Percentiles rank a stretch among this genome's conserved stretches.
Conservation (phyloP, 2,888 invertebrate species). For the Plutella xylostella region DNA sequence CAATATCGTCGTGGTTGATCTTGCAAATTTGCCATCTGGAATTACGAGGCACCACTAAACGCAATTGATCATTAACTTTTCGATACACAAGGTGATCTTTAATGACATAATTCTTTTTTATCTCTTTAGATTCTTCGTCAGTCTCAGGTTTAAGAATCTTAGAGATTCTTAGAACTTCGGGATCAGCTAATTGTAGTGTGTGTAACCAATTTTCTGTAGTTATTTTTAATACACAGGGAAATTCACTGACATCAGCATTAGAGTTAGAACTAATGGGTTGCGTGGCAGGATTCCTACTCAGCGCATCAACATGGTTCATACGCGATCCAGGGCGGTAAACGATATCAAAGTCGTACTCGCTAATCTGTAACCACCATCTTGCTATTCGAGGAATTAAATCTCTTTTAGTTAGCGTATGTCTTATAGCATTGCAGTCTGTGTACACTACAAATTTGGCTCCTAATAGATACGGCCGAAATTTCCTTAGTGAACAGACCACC, state of each 20-base stretch:
- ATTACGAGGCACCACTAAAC: conserved; percentile 1
- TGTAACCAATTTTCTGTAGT: too few relatives aligned
- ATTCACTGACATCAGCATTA: not conserved
- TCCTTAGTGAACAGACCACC: conserved; percentile 14
- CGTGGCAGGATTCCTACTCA: conserved; percentile 17
- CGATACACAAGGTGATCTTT: not conserved
- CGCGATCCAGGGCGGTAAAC: conserved; percentile 18
- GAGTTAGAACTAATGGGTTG: not conserved
- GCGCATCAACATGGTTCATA: conserved; percentile 21
- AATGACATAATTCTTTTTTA: not conserved
- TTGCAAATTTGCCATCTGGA: not conserved
- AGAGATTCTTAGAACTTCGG: conserved; percentile 1
- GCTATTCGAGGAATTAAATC: conserved; percentile 20
- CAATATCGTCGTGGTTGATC: not conserved
- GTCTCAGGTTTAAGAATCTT: not conserved
- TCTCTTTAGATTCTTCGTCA: not conserved
- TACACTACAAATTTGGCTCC: conserved; percentile 10
- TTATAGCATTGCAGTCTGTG: conserved; percentile 23
- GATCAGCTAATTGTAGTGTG: too few relatives aligned
- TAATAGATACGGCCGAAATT: conserved; percentile 19
- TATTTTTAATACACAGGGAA: not conserved
- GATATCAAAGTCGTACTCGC: conserved; percentile 21
- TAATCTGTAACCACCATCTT: conserved; percentile 22
- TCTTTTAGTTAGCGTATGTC: conserved; percentile 18
- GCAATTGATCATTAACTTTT: not conserved